Evolutionary conservation across 2,797 vertebrate genomes (phyloP).

Genomic region (Labeo calbasu): DNA sequence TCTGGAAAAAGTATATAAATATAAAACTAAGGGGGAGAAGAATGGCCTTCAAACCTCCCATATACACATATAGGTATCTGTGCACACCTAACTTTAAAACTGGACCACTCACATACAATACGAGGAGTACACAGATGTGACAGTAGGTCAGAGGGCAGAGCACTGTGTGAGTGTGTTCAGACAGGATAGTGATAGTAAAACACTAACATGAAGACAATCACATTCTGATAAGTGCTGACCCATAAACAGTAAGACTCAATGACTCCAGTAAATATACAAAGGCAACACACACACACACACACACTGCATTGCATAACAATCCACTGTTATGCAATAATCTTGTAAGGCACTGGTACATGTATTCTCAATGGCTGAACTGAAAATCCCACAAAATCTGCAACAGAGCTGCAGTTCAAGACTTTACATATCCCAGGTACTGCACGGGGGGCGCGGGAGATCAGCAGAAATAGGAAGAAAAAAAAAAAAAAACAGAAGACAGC

Average conservation of each 20-base stretch:
- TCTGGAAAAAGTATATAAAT: not conserved
- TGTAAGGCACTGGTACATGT: slow-evolving; percentile 12
- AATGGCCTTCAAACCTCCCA: not conserved
- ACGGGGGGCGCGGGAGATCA: not conserved
- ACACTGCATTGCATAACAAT: not conserved
- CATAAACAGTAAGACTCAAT: not conserved
- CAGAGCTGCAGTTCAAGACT: not conserved
- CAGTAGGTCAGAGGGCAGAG: not conserved
- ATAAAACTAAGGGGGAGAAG: not conserved
- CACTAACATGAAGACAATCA: not conserved
- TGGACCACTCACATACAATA: not conserved
- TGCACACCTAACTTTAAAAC: not conserved
- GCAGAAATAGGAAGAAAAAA: not conserved
- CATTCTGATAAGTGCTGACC: not conserved
- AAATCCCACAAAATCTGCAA: not conserved
- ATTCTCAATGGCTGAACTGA: not conserved
- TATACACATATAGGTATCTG: not conserved
- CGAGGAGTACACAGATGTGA: not conserved
- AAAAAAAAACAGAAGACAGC: not conserved
- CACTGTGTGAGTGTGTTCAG: not conserved
- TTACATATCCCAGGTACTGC: not conserved
- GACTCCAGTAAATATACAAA: not conserved
- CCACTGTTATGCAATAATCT: slow-evolving; percentile 37
- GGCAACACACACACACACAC: not conserved
- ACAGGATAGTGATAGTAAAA: not conserved